Percentiles rank a stretch among this genome's conserved stretches.
These are phyloP conservation scores for Drosophila pseudotalamancana DNA, from an alignment of 2,888 invertebrate genomes.

Conservation along the genomic window DNA sequence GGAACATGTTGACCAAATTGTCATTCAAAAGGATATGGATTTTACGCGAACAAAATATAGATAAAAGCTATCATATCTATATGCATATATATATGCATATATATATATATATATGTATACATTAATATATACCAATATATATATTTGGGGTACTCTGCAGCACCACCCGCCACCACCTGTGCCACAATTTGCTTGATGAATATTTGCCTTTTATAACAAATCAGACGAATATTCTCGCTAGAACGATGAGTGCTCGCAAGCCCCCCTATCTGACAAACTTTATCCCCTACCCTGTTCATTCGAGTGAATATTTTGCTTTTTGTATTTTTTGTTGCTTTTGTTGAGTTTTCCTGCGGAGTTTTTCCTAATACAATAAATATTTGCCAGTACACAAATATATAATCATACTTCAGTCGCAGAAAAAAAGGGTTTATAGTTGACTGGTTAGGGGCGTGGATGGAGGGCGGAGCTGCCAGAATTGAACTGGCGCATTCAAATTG, in stretches of 20 bases:
- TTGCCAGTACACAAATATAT: constrained; percentile 75
- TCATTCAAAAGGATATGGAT: constrained; percentile 76
- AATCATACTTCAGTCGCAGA: constrained; percentile 67
- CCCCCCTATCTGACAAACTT: too few species aligned
- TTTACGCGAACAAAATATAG: constrained; percentile 50
- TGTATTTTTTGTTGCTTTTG: constrained; percentile 29
- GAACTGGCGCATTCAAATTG: constrained; percentile 73
- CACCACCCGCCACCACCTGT: constrained; percentile 19
- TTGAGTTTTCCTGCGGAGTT: constrained; percentile 36
- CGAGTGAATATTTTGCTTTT: constrained; percentile 16
- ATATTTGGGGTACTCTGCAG: neutral
- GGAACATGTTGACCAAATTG: constrained; percentile 79
- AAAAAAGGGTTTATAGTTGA: constrained; percentile 48
- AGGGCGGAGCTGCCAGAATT: constrained; percentile 47
- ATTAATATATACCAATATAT: constrained; percentile 21
- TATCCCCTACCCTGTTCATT: neutral
- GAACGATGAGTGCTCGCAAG: constrained; percentile 35
- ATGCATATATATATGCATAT: constrained; percentile 6
- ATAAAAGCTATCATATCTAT: constrained; percentile 57
- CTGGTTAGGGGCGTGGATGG: neutral
- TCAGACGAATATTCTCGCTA: constrained; percentile 59
- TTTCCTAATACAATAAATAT: constrained; percentile 77
- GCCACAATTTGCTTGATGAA: constrained; percentile 73
- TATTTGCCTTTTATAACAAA: constrained; percentile 77
- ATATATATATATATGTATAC: constrained; percentile 16